These are phyloP conservation scores for Pelobates fuscus DNA, from an alignment of 2,113 vertebrate species.

Conservation along the genomic window DNA sequence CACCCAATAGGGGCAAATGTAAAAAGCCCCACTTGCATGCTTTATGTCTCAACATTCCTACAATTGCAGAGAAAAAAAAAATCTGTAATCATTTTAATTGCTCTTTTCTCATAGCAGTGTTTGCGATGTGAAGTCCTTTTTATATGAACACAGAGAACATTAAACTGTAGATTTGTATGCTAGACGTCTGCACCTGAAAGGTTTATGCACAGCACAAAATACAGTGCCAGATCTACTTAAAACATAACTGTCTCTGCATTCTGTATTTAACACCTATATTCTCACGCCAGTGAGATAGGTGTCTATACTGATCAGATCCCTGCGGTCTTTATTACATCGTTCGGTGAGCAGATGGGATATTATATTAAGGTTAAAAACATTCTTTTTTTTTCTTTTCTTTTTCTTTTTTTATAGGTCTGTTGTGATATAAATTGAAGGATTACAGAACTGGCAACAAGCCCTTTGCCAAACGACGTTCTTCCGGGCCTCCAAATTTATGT, in stretches of 20 bases:
- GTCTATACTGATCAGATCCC: neutral
- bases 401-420: conserved; percentile 29
- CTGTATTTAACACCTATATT: neutral
- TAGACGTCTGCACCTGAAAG: no score
- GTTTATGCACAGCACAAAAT: neutral
- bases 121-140: no score
- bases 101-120: no score
- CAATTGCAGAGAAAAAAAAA: no score
- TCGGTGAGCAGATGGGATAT: conserved; percentile 33
- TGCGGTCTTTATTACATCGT: conserved; percentile 22
- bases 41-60: no score
- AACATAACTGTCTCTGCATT: neutral
- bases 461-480: conserved; percentile 31
- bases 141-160: no score
- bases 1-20: no score
- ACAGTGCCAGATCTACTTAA: neutral
- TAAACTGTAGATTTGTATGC: no score
- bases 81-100: no score
- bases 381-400: conserved; percentile 16
- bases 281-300: neutral
- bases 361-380: conserved; percentile 29
- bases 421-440: conserved; percentile 44
- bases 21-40: no score
- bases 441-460: conserved; percentile 36
- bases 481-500: conserved; percentile 41